Base-by-base conservation (phyloP, 1,140 invertebrate genomes). In the Aphis gossypii region DNA sequence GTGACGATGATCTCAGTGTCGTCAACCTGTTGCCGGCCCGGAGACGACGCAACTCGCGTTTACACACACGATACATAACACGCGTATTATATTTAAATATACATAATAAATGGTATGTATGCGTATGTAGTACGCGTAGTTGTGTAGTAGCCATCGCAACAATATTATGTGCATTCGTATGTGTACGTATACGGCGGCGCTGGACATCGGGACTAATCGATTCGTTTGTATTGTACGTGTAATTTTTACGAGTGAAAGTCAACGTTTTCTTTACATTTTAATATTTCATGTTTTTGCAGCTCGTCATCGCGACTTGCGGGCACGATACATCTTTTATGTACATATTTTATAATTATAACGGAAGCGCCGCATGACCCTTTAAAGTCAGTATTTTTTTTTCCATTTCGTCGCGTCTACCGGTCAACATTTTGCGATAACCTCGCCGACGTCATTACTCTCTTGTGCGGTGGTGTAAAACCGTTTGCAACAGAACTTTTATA, bases 231-330 rank as follows among this genome's bases (percentile, higher is more conserved):
- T n/a, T 76, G 60, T 51, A 48, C 2, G n/a, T n/a, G 25, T n/a
- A 87, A 48, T 88, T 88, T 88, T 51, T 51, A 88, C 46, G 86
- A 88, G 86, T 51, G 86, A 88, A 88, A 88, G 86, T 88, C n/a
- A 35, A 21, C n/a, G 4, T 76, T 76, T 76, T 56, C 20, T 60
- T 25, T 76, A 86, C 23, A 87, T 87, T 87, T 87, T 87, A 87
- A 87, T 87, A 87, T 87, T 87, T 48, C 44, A 35, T 46, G 84
- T 87, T 87, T 86, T 86, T 30, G 44, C 20, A 7, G 44, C 21
- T 11, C 44, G 41, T 46, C 84, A 46, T 87, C 41, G 38, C 23
- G 83, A 86, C 83, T 41, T 41, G 23, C 38, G 9, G 7, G 25
- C 23, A 86, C 21, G 38, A 3, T 41, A 86, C 6, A 76, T 35